Percentiles rank a stretch among this genome's conserved stretches.
These are phyloP conservation scores for Tragelaphus imberbis DNA, from an alignment of 2,113 vertebrate species.

Conservation along the genomic window DNA sequence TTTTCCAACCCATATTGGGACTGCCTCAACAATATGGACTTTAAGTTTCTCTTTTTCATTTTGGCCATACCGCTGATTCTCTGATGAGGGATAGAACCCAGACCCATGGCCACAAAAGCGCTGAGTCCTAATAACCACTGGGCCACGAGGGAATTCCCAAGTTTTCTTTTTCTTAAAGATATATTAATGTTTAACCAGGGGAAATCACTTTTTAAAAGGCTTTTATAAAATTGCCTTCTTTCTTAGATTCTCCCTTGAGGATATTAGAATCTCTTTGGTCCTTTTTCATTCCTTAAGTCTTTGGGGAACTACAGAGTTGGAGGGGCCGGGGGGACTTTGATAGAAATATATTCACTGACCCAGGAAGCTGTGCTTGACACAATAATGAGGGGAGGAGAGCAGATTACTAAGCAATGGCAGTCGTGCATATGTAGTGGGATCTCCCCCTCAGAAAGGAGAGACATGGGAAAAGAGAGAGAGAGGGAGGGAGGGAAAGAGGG, in stretches of 20 bases:
- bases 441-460: background rate
- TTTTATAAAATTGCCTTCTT: slow-evolving; percentile 8
- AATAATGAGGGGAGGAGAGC: background rate
- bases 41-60: background rate
- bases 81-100: background rate
- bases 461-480: too few species aligned
- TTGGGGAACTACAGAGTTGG: background rate
- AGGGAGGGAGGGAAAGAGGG: rapidly evolving
- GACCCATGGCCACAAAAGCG: background rate
- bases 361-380: background rate
- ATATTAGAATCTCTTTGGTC: background rate
- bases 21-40: background rate
- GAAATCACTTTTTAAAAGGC: background rate
- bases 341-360: background rate
- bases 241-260: background rate
- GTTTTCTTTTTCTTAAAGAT: background rate
- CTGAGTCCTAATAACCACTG: background rate
- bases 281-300: background rate
- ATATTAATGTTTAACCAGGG: background rate
- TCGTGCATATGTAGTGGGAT: too few species aligned
- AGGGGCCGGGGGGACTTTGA: background rate
- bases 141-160: background rate
- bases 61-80: background rate
- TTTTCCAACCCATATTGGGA: background rate
- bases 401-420: background rate